Percentiles rank a stretch among this genome's conserved stretches.
Conservation (phyloP, 2,113 vertebrate species). For the Synchiropus splendidus region DNA sequence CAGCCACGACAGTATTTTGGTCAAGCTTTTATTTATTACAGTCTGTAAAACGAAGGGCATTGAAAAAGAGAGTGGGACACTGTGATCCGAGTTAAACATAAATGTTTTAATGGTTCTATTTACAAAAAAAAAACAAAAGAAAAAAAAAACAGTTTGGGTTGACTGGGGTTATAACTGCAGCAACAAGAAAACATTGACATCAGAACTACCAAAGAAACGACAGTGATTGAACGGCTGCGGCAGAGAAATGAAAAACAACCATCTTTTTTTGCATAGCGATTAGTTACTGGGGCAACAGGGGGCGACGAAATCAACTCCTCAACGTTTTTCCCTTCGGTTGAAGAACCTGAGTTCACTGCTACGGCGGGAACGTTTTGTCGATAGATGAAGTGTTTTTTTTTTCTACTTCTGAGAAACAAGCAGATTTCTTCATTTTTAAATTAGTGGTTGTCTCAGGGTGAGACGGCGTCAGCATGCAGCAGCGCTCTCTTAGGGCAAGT, state of each 20-base stretch:
- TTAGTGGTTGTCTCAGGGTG: background rate
- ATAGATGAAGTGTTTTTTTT: background rate
- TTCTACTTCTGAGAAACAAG: no score
- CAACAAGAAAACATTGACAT: slow-evolving; percentile 69
- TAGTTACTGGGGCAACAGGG: slow-evolving; percentile 39
- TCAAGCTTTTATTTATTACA: background rate
- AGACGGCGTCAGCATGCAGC: slow-evolving; percentile 1
- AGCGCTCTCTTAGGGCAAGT: slow-evolving; percentile 3
- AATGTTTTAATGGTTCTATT: slow-evolving; percentile 78
- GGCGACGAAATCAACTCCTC: slow-evolving; percentile 1
- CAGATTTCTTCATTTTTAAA: no score
- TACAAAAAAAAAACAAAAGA: slow-evolving; percentile 62
- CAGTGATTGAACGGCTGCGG: slow-evolving; percentile 60
- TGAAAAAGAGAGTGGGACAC: slow-evolving; percentile 43
- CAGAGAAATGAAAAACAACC: slow-evolving; percentile 55
- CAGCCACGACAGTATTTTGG: background rate
- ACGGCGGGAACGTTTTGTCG: background rate
- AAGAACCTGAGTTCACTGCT: background rate
- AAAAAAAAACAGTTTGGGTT: slow-evolving; percentile 46
- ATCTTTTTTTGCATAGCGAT: slow-evolving; percentile 71
- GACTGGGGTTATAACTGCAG: slow-evolving; percentile 47
- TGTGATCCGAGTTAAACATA: slow-evolving; percentile 63
- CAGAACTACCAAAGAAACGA: slow-evolving; percentile 57
- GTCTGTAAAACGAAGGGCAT: background rate
- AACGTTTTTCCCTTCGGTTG: background rate